Base-by-base conservation (phyloP, 2,888 invertebrate species). In the Erpobdella octoculata region DNA sequence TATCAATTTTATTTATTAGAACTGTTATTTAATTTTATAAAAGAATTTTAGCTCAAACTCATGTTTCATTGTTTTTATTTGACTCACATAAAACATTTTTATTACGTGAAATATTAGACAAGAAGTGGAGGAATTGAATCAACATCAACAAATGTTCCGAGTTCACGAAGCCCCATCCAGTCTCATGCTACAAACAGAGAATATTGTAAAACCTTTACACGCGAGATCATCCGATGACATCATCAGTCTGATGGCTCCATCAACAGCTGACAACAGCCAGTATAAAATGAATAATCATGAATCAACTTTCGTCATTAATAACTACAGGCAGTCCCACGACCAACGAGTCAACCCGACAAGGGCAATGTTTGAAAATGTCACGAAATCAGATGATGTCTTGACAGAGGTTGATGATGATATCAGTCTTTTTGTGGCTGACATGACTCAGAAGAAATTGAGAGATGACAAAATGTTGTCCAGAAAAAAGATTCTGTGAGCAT, bases 221-320 rank as follows among this genome's bases (percentile, higher is more conserved):
- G 21, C 69, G 4, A 69, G 69, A 35, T 69, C 69, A 6, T 33
- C 58, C n/a, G 69, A 69, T 5, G 69, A 69, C 48, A 67, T 67
- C 1, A 21, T 28, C 48, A 46, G 28, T 33, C 33, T 58, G 28
- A 35, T 58, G n/a, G 58, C 69, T 36, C 69, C 69, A 2, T 69
- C 69, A 31, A 69, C 69, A 58, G 69, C 69, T 12, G 69, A 69
- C 53, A 46, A 41, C 41, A 15, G n/a, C 12, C 36, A 65, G 37
- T 37, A 35, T 38, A 65, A 37, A 36, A 65, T 37, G 12, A 37
- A 35, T 38, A 65, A 37, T 35, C 12, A 37, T 21, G 18, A 12
- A 18, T 37, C 36, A 35, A 65, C 6, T 28, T 12, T 9, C 25
- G 35, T 21, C 9, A 65, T 12, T 31, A 69, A 58, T 46, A 69